A percentile compares a stretch with the other conserved stretches of the same genome.
Evolutionary conservation across 2,797 vertebrate species (phyloP).

Genomic region (Bradypodion pumilum): DNA sequence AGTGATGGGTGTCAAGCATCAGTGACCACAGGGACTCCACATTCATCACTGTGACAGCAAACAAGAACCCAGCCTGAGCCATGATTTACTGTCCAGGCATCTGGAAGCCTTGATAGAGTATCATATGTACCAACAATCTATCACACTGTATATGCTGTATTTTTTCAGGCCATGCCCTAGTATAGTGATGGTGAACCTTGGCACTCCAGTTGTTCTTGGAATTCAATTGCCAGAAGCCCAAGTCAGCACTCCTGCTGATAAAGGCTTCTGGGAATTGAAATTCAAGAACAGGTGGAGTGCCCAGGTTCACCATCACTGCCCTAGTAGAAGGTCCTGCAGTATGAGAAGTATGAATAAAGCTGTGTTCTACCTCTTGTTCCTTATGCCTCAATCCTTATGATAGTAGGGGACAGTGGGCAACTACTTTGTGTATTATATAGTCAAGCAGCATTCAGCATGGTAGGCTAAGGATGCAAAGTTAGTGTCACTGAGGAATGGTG

Average conservation of each 20-base stretch:
- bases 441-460: background rate
- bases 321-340: background rate
- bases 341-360: background rate
- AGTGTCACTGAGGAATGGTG: background rate
- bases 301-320: too few relatives aligned
- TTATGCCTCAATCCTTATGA: background rate
- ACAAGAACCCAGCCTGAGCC: background rate
- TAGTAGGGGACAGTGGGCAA: too few relatives aligned
- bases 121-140: background rate
- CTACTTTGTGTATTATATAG: background rate
- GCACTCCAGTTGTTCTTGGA: too few relatives aligned
- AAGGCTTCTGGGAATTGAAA: too few relatives aligned
- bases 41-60: conserved; percentile 31
- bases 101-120: background rate
- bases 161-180: background rate
- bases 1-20: background rate
- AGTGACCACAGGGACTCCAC: background rate
- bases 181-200: too few relatives aligned
- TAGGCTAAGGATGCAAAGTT: background rate
- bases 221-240: too few relatives aligned
- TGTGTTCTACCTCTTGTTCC: background rate
- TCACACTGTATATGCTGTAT: background rate
- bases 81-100: background rate
- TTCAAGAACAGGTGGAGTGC: too few relatives aligned
- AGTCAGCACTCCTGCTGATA: too few relatives aligned